A percentile compares a stretch with the other conserved stretches of the same genome.
Conservation (phyloP, 2,113 vertebrate species). For the Camelus dromedarius region DNA sequence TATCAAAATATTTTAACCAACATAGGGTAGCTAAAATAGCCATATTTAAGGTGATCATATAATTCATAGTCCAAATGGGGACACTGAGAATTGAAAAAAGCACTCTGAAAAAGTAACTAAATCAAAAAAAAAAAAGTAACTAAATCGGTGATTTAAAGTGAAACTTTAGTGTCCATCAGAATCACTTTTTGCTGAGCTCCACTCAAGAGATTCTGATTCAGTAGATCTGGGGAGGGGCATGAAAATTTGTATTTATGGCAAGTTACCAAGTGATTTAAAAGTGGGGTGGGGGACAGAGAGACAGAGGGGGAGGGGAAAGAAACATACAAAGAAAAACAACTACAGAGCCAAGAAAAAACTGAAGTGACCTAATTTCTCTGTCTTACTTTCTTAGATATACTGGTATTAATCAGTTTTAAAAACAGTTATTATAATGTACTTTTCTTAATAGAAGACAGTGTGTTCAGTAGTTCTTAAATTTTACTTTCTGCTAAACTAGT, state of each 20-base stretch:
- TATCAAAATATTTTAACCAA: background rate
- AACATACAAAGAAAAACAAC: background rate
- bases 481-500: slow-evolving; percentile 13
- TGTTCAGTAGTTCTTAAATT: background rate
- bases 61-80: background rate
- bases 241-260: slow-evolving; percentile 4
- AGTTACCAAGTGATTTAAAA: background rate
- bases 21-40: background rate
- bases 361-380: background rate
- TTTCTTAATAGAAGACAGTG: background rate
- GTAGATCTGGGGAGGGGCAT: background rate
- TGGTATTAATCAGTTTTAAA: slow-evolving; percentile 16
- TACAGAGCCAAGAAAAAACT: background rate
- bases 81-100: background rate
- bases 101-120: background rate
- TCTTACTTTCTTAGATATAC: background rate
- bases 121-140: background rate
- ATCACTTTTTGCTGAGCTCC: background rate
- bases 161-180: background rate
- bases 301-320: background rate
- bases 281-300: background rate
- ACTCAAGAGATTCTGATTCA: background rate
- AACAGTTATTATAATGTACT: background rate
- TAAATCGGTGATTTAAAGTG: background rate
- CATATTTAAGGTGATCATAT: background rate